These are phyloP conservation scores for Nematolebias whitei DNA, from an alignment of 2,113 vertebrate genomes.

Conservation along the genomic window DNA sequence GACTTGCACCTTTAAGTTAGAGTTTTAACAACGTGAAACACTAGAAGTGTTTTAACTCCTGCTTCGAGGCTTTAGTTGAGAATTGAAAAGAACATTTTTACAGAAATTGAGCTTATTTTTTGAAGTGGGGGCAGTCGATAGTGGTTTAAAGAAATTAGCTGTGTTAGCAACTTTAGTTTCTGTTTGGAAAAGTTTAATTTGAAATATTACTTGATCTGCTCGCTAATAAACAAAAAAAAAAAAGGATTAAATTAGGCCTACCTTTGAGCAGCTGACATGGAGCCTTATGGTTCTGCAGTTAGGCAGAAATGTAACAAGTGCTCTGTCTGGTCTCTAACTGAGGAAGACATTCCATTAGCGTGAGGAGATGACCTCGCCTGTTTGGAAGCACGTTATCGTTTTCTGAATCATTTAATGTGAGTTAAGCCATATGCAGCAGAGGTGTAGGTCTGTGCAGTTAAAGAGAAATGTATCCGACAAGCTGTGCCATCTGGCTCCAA, in stretches of 20 bases:
- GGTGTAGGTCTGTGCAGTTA: slow-evolving; percentile 36
- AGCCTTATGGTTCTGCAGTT: background rate
- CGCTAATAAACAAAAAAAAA: slow-evolving; percentile 33
- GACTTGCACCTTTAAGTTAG: slow-evolving; percentile 48
- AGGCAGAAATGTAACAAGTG: slow-evolving; percentile 5
- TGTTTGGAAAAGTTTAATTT: slow-evolving; percentile 11
- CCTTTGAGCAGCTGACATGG: slow-evolving; percentile 13
- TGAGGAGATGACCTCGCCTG: slow-evolving; percentile 32
- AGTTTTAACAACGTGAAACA: slow-evolving; percentile 43
- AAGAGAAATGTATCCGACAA: slow-evolving; percentile 63
- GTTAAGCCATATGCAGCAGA: slow-evolving; percentile 67
- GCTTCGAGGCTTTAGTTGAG: slow-evolving; percentile 47
- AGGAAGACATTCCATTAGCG: slow-evolving; percentile 54
- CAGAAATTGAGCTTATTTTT: slow-evolving; percentile 22
- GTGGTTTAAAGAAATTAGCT: too few species aligned
- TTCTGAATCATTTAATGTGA: slow-evolving; percentile 71
- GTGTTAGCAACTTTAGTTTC: slow-evolving; percentile 37
- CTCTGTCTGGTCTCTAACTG: slow-evolving; percentile 36
- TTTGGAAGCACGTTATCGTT: slow-evolving; percentile 58
- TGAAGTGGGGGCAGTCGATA: background rate
- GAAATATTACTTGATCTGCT: slow-evolving; percentile 33
- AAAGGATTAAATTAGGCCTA: slow-evolving; percentile 24
- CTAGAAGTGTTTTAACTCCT: slow-evolving; percentile 35
- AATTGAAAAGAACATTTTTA: slow-evolving; percentile 41
- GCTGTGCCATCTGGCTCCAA: slow-evolving; percentile 57